These are phyloP conservation scores for Nothobranchius furzeri DNA, from an alignment of 2,113 vertebrate genomes.

Conservation along the genomic window DNA sequence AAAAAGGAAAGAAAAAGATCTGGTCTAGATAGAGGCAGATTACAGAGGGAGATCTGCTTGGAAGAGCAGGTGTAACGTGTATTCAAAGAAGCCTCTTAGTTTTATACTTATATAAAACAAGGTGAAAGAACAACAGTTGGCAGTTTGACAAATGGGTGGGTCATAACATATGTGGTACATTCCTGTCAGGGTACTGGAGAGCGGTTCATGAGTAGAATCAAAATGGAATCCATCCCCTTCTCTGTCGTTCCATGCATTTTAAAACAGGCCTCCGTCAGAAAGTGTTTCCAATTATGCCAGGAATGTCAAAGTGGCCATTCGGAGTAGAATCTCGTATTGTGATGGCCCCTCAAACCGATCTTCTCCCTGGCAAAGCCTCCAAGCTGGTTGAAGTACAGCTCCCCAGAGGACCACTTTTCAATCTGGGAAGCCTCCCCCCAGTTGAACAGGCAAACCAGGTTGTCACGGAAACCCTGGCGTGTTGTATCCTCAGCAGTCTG, in stretches of 20 bases:
- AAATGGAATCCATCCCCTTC: conserved; percentile 69
- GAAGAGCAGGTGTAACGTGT: conserved; percentile 60
- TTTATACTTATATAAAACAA: conserved; percentile 60
- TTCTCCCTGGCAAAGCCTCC: conserved; percentile 64
- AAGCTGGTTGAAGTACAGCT: conserved; percentile 66
- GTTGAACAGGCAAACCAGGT: conserved; percentile 69
- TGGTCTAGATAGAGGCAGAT: conserved; percentile 67
- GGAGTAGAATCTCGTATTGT: conserved; percentile 69
- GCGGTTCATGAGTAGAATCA: conserved; percentile 69
- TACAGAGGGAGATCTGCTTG: conserved; percentile 64
- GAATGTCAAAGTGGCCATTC: conserved; percentile 74
- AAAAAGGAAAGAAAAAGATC: conserved; percentile 42
- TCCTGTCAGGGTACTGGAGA: conserved; percentile 65
- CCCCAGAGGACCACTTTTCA: conserved; percentile 77
- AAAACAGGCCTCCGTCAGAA: conserved; percentile 71
- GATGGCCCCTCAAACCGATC: conserved; percentile 69
- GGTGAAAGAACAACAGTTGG: conserved; percentile 66
- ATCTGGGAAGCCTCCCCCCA: conserved; percentile 60
- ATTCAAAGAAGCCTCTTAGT: conserved; percentile 57
- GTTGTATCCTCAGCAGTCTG: conserved; percentile 65
- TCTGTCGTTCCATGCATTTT: conserved; percentile 71
- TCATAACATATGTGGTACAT: conserved; percentile 62
- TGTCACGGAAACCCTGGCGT: conserved; percentile 75
- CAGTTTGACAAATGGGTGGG: conserved; percentile 71
- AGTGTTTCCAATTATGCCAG: conserved; percentile 75